phyloP scores from a whole-genome alignment of 35 echinoderm and acorn worm species.

The Heliocidaris erythrogramma region DNA sequence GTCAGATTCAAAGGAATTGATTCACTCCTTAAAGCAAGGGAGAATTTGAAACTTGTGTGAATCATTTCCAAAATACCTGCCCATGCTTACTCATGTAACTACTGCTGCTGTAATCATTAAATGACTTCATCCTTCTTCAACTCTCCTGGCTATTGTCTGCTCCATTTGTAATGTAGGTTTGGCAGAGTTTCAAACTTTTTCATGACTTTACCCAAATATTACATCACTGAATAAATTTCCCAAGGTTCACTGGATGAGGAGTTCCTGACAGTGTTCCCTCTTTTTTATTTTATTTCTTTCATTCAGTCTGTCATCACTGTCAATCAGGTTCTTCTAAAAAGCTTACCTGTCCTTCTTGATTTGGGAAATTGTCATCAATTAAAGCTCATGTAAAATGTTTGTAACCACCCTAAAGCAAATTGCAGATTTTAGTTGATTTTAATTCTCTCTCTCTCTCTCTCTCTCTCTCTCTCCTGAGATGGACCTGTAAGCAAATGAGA shows the following conservation, averaged over 20 bases:
- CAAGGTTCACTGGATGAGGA: background rate
- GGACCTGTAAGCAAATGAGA: no score
- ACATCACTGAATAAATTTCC: background rate
- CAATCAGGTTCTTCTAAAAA: background rate
- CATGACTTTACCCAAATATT: conserved; percentile 10
- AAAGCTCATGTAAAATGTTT: no score
- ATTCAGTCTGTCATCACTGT: background rate
- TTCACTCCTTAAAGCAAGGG: background rate
- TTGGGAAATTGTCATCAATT: background rate
- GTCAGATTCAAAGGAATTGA: background rate
- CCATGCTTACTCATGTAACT: background rate
- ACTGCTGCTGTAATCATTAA: background rate
- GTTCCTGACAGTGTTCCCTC: background rate
- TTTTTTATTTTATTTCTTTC: background rate
- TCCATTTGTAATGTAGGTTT: background rate
- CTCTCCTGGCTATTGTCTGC: background rate
- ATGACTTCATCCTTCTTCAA: conserved; percentile 17
- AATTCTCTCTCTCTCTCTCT: no score
- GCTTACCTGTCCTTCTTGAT: background rate
- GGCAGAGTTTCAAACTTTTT: conserved; percentile 9
- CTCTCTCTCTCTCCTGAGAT: no score
- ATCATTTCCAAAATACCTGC: conserved; percentile 10
- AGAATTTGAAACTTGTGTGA: background rate
- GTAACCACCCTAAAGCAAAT: no score
- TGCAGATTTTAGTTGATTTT: no score